Percentiles rank a stretch among this genome's conserved stretches.
Conservation (phyloP, 2,113 vertebrate species). For the Corythornis vintsioides region DNA sequence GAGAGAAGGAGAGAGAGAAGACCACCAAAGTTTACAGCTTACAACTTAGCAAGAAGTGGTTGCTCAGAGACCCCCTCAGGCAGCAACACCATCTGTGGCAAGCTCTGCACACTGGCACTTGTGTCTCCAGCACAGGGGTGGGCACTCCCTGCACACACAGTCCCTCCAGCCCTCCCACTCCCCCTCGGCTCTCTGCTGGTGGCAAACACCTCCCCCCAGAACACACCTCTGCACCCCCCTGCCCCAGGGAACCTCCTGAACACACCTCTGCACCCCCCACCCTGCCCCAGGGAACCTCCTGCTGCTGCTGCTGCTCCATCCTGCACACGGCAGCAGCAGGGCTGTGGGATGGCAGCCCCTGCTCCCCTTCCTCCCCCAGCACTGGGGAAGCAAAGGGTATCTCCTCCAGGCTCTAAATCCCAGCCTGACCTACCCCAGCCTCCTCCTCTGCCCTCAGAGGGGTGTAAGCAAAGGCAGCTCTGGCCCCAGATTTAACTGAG, state of each 20-base stretch:
- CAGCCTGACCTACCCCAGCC: not conserved
- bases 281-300: not conserved
- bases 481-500: not conserved
- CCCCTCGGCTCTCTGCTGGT: not conserved
- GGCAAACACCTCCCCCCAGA: not conserved
- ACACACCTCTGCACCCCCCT: not conserved
- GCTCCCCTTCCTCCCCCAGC: not conserved
- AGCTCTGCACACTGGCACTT: not conserved
- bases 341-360: not conserved
- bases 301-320: not conserved
- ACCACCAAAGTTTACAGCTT: not conserved
- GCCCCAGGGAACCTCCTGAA: not conserved
- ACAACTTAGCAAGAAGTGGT: not conserved
- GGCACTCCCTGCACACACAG: not conserved
- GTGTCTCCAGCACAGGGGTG: not conserved
- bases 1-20: too few relatives aligned
- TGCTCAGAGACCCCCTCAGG: not conserved
- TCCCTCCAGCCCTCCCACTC: not conserved
- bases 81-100: not conserved
- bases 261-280: not conserved
- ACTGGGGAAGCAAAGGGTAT: not conserved
- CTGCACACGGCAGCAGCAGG: fast-evolving
- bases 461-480: not conserved
- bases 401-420: not conserved
- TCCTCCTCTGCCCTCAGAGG: not conserved